Evolutionary conservation across 2,888 invertebrate genomes (phyloP), one percentile per base, ranked within the genome.

Genomic region (Tortrix viridana): DNA sequence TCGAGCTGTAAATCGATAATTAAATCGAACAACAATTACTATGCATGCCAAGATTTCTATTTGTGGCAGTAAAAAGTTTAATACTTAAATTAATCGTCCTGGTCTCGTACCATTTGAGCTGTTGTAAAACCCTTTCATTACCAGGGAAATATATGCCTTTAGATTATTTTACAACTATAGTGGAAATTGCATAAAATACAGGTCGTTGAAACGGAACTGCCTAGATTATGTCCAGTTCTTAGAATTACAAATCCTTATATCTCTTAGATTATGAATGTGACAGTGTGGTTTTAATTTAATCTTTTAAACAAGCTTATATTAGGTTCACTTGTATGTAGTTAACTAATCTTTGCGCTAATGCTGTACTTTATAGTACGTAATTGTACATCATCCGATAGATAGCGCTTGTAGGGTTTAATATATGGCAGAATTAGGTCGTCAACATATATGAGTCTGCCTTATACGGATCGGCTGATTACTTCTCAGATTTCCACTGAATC

Each of bases 91-190:
- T 76, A 77, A 80, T 77, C 70, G 71, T 64, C 68, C 43, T 65
- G 63, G 66, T 64, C 41, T 68, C 71, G 67, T 70, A 66, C 68
- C 69, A 70, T 74, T 73, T 62, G 67, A 71, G 75, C 72, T 71
- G 72, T 73, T 77, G 75, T 81, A 79, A 81, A 80, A 74, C 53
- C 61, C 70, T 66, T 63, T 71, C 71, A 74, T 78, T 80, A 75
- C 72, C 57, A 38, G 50, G 46, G 57, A 69, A 66, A 72, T 73
- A 69, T 72, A 72, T 67, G 70, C 67, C 66, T 67, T 73, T 70
- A 43, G 49, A 22, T 37, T 20, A 68, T 67, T 73, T 73, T 72
- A 75, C 65, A 69, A 69, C 68, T 71, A 67, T 71, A 68, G 71
- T 65, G 59, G 69, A 69, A n/a, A 67, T 32, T 32, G 68, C 69